Evolutionary conservation across 2,113 vertebrate species (phyloP), one percentile per base, ranked within the genome.

Genomic region (Hyla sarda): DNA sequence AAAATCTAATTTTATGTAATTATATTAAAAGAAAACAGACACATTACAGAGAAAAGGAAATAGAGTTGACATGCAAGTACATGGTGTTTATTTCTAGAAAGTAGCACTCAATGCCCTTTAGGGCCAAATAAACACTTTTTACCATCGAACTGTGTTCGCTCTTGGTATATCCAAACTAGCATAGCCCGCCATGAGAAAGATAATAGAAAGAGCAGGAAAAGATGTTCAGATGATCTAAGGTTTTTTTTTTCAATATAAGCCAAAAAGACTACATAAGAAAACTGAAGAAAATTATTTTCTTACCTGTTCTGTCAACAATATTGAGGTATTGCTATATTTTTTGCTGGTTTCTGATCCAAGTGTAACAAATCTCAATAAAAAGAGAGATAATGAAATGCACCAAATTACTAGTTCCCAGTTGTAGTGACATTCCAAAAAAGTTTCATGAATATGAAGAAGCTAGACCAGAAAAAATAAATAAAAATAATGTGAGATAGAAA

Each of bases 241-340:
- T 71, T 71, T 41, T 2, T 4, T 37, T 37, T 23, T 37, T 19
- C 37, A 37, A 71, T 71, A 11, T 23, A 12, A 71, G 32, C 16
- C 32, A 71, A 41, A 19, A 23, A 9, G 32, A 41, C 32, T 71
- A 41, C 67, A 71, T 41, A 3, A 2, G 4, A 41, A 21, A n/a
- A n/a, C n/a, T n/a, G n/a, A n/a, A 41, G 67, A 71, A 71, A 11
- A 41, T 9, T 7, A 9, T 56, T 65, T 2, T 83, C 93, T 90
- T 86, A 99, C 97, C 97, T 99, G 98, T 88, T 99, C 98, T 9
- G 98, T 99, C 90, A 99, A 96, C 92, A 99, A 93, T 88, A 99
- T 98, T 94, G 98, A 99, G 92, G 98, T 99, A 96, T 99, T 99
- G 95, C 98, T 99, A 91, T 99, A 99, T 90, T 99, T 99, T 92